A percentile compares a stretch with the other conserved stretches of the same genome.
phyloP scores from a whole-genome alignment of 2,888 invertebrate species.

The Nesidiocoris tenuis region DNA sequence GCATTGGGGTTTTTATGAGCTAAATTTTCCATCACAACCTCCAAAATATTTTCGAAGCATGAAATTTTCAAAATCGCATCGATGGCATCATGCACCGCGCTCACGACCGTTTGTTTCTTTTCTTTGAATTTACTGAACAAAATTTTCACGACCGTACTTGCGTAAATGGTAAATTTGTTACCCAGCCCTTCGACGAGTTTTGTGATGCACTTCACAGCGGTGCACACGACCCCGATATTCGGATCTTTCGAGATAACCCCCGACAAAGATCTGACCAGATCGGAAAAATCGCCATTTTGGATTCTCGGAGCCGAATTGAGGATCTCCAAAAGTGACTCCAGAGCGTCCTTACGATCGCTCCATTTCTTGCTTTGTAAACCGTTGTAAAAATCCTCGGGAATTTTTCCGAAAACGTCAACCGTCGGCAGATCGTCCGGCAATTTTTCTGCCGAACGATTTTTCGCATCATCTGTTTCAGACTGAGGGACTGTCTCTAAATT shows the following conservation, averaged over 20 bases:
- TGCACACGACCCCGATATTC: background rate
- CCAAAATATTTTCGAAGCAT: background rate
- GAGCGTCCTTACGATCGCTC: conserved; percentile 10
- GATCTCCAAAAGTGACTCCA: conserved; percentile 5
- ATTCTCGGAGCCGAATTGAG: background rate
- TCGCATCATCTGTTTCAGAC: background rate
- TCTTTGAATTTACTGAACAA: conserved; percentile 16
- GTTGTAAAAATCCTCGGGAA: background rate
- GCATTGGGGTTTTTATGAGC: conserved; percentile 19
- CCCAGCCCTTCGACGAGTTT: background rate
- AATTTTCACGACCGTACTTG: background rate
- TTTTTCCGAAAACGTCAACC: background rate
- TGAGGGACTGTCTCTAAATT: background rate
- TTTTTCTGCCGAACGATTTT: background rate
- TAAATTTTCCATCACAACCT: background rate
- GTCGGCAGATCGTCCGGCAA: background rate
- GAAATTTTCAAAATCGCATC: conserved; percentile 4
- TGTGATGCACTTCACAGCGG: conserved; percentile 13
- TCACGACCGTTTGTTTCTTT: background rate
- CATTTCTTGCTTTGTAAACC: conserved; percentile 6
- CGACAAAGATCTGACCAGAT: background rate
- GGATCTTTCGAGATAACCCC: conserved; percentile 9
- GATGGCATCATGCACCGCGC: conserved; percentile 1
- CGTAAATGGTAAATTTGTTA: background rate
- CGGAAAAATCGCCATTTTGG: conserved; percentile 5